Base-by-base conservation (phyloP, 2,888 invertebrate species). In the Harmothoe impar region DNA sequence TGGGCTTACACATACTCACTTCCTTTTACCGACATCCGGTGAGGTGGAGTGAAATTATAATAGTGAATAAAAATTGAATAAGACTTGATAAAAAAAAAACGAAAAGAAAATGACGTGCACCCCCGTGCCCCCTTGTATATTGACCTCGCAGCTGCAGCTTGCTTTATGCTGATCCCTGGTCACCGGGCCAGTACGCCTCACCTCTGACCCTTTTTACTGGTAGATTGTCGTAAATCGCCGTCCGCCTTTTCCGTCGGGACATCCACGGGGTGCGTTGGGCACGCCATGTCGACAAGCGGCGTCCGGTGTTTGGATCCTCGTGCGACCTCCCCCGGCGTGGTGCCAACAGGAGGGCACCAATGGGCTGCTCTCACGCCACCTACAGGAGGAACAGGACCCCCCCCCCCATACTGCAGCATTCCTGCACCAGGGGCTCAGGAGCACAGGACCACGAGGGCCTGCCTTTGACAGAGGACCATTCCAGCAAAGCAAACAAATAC, bases 351-450 rank as follows among this genome's bases (percentile, higher is more conserved):
- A 29, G 72, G 29, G 29, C 31, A 29, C 72, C 72, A 72, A 72
- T 72, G 72, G 72, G 15, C 29, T 15, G 29, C 29, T 72, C 72
- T 72, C 72, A 72, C 72, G 72, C 72, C 72, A 72, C 29, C 72
- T 72, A 3, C 29, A 15, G 72, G 62, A n/a, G n/a, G 62, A 62
- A n/a, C 62, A 62, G 20, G 7, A 62, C 62, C 62, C 62, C n/a
- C 62, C 62, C 20, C 62, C 15, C 3, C 62, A 20, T 15, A 5
- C n/a, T 62, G 20, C 20, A n/a, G 3, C 62, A 62, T 62, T 20
- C 62, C 54, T 3, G 23, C 7, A n/a, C 62, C 62, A 3, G 20
- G 10, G 54, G 12, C 54, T 52, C n/a, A n/a, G n/a, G 43, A 43
- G 43, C 43, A 43, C 5, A 43, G 43, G 43, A 43, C 5, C 5